phyloP scores from a whole-genome alignment of 2,888 invertebrate species.

The Euzetes globulus region DNA sequence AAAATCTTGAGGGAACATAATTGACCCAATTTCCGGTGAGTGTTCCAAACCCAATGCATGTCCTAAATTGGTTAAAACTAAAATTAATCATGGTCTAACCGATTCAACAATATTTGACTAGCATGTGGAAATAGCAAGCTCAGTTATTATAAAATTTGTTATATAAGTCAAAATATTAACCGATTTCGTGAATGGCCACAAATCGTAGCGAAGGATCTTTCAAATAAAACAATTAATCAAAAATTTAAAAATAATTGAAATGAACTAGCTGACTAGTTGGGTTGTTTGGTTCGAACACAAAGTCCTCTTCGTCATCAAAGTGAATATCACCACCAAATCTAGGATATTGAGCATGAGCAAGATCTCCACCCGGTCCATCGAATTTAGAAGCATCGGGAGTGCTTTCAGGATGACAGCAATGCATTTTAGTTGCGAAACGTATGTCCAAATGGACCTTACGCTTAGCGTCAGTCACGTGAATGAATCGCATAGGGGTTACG shows the following conservation, averaged over 20 bases:
- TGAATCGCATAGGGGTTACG: background rate
- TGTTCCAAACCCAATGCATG: slow-evolving; percentile 10
- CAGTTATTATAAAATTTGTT: no score
- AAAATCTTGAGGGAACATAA: background rate
- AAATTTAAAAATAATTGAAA: background rate
- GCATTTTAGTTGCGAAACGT: background rate
- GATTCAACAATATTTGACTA: no score
- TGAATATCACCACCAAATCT: background rate
- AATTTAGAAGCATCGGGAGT: background rate
- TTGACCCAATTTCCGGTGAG: background rate
- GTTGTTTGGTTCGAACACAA: background rate
- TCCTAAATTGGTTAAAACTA: background rate
- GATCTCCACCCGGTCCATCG: background rate
- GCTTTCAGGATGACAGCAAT: background rate
- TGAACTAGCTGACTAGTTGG: background rate
- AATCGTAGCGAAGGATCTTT: background rate
- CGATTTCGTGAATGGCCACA: background rate
- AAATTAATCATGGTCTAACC: no score
- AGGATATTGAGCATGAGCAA: background rate
- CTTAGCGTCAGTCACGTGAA: background rate
- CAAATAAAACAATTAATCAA: background rate
- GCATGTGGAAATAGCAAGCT: no score
- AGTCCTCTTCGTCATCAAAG: background rate
- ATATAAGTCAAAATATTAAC: background rate
- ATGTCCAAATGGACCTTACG: background rate